Evolutionary conservation across 2,888 invertebrate genomes (phyloP).

Genomic region (Chrysina gloriosa): DNA sequence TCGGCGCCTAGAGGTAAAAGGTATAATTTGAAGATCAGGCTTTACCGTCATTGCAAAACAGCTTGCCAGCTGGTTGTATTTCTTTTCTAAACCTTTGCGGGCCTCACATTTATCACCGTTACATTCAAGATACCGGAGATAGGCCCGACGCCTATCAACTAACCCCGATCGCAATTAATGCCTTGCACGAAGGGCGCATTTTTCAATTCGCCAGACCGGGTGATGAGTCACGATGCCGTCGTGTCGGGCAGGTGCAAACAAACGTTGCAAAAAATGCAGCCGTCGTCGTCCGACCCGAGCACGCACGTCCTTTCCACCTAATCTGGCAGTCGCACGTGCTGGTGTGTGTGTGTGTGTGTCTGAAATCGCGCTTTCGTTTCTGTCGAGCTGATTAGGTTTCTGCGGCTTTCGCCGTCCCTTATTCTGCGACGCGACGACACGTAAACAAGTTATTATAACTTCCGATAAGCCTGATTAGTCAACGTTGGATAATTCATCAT

Average conservation of each 20-base stretch:
- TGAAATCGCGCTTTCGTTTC: background rate
- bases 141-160: background rate
- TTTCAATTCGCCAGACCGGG: background rate
- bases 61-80: too few relatives aligned
- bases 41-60: too few relatives aligned
- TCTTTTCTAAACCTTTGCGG: too few relatives aligned
- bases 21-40: too few relatives aligned
- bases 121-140: background rate
- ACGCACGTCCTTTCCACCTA: background rate
- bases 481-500: too few relatives aligned
- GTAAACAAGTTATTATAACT: too few relatives aligned
- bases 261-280: slow-evolving; percentile 11
- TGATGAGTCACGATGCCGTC: background rate
- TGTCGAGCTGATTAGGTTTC: background rate
- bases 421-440: background rate
- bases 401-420: background rate
- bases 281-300: background rate
- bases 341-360: background rate
- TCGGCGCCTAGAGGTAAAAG: too few relatives aligned
- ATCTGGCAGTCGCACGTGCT: background rate
- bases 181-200: background rate
- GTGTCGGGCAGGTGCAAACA: background rate
- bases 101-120: too few relatives aligned
- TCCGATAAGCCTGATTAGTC: too few relatives aligned
- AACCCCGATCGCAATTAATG: background rate